Base-by-base conservation (phyloP, 2,888 invertebrate genomes). In the Melinaea marsaeus region DNA sequence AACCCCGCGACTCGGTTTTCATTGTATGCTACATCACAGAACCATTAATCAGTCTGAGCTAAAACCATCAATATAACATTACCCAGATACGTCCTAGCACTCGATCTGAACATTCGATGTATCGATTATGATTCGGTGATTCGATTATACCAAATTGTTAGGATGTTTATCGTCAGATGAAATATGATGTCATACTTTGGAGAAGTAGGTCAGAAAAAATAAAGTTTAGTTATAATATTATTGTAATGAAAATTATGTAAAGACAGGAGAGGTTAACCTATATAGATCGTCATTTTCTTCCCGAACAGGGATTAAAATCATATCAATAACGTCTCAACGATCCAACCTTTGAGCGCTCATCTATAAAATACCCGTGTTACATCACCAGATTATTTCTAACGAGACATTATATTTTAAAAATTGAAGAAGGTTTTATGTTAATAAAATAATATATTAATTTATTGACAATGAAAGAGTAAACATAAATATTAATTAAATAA, bases 21-120 rank as follows among this genome's bases (percentile, higher is more conserved):
- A 87, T 89, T 90, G 90, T 90, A 82, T 81, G 80, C 79, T 80
- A 81, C 77, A 83, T 80, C 79, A 81, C 75, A 76, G 77, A 75
- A 84, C 83, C 90, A 90, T 90, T 90, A 90, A 90, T 90, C 90
- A 90, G 90, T 89, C 90, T 90, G 84, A 83, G 80, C 85, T 75
- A 78, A 85, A 85, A 88, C 85, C 90, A 90, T 89, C 90, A 90
- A 90, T 90, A 90, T 86, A 89, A 78, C 85, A 88, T 88, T 88
- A 87, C 83, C 79, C 80, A 79, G 81, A 85, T 84, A 84, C 84
- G 88, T 85, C 88, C 87, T 83, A 87, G 85, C 84, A 86, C 88
- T 85, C 81, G 86, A 88, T 85, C 86, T 83, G 81, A 76, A 87
- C 86, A 84, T 81, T 79, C 79, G 80, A 79, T 80, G 79, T 86